phyloP scores from a whole-genome alignment of 2,797 vertebrate genomes.

The Pteronotus mesoamericanus region DNA sequence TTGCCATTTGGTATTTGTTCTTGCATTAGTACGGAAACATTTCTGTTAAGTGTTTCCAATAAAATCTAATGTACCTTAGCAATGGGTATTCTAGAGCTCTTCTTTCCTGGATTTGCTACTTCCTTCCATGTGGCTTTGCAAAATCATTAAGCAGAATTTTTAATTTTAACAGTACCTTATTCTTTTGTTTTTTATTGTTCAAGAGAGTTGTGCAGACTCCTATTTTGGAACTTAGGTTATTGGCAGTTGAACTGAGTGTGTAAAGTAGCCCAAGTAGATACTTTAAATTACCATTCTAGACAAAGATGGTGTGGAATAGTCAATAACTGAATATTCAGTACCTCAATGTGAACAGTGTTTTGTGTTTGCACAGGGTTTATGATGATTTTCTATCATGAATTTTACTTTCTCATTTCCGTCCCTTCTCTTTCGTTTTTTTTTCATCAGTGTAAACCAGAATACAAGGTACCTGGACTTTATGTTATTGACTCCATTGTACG shows the following conservation, averaged over 20 bases:
- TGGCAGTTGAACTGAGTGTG: neutral
- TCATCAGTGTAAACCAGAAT: conserved; percentile 96
- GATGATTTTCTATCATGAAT: neutral
- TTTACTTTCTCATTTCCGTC: conserved; percentile 16
- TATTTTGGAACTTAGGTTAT: neutral
- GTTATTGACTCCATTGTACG: conserved; percentile 99
- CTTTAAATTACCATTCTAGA: neutral
- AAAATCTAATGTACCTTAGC: neutral
- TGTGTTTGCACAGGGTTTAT: neutral
- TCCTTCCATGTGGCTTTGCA: neutral
- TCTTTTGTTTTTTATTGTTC: neutral
- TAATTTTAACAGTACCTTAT: neutral
- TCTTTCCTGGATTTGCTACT: neutral
- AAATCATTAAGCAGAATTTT: neutral
- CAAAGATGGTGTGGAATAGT: neutral
- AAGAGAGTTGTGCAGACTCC: neutral
- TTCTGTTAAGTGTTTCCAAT: neutral
- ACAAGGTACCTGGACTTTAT: conserved; percentile 98
- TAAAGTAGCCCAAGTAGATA: neutral
- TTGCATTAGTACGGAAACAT: neutral
- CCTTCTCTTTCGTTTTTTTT: conserved; percentile 45
- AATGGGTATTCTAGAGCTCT: neutral
- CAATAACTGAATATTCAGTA: neutral
- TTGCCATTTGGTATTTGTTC: neutral
- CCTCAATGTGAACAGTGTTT: neutral